Conservation (phyloP, 2,113 vertebrate genomes). For the Verasper variegatus region DNA sequence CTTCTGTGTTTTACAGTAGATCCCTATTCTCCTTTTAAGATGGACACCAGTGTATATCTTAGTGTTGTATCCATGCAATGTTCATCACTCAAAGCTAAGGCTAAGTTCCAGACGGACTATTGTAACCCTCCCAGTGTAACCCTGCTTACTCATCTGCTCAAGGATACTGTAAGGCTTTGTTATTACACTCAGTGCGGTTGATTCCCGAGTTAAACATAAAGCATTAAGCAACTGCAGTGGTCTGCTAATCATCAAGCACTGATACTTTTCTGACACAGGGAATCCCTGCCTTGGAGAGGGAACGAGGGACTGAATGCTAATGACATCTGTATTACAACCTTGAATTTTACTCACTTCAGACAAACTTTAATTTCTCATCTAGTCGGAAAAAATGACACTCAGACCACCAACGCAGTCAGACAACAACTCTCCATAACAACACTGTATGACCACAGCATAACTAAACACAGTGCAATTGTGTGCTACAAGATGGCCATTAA, state of each 20-base stretch:
- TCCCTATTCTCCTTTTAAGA: slow-evolving; percentile 14
- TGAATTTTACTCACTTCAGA: slow-evolving; percentile 45
- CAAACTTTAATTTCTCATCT: slow-evolving; percentile 37
- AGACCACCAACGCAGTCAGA: slow-evolving; percentile 55
- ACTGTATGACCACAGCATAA: slow-evolving; percentile 54
- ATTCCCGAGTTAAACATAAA: slow-evolving; percentile 47
- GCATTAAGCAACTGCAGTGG: slow-evolving; percentile 29
- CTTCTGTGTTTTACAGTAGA: slow-evolving; percentile 7
- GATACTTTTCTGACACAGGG: slow-evolving; percentile 29
- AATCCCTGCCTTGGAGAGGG: slow-evolving; percentile 27
- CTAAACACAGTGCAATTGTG: slow-evolving; percentile 44
- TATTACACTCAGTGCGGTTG: slow-evolving; percentile 37
- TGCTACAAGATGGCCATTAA: slow-evolving; percentile 42
- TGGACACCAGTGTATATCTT: slow-evolving; percentile 11
- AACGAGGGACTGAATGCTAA: slow-evolving; percentile 31
- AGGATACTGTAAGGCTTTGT: slow-evolving; percentile 37
- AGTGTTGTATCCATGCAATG: slow-evolving; percentile 24
- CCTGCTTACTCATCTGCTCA: slow-evolving; percentile 31
- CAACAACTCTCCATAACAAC: slow-evolving; percentile 50
- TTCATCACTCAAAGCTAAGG: slow-evolving; percentile 21
- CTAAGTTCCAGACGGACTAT: slow-evolving; percentile 19
- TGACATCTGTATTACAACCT: slow-evolving; percentile 20
- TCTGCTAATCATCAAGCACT: slow-evolving; percentile 50
- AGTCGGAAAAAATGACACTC: slow-evolving; percentile 39
- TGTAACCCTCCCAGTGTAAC: slow-evolving; percentile 20